Conservation (phyloP, 2,888 invertebrate genomes). For the Spodoptera exigua region DNA sequence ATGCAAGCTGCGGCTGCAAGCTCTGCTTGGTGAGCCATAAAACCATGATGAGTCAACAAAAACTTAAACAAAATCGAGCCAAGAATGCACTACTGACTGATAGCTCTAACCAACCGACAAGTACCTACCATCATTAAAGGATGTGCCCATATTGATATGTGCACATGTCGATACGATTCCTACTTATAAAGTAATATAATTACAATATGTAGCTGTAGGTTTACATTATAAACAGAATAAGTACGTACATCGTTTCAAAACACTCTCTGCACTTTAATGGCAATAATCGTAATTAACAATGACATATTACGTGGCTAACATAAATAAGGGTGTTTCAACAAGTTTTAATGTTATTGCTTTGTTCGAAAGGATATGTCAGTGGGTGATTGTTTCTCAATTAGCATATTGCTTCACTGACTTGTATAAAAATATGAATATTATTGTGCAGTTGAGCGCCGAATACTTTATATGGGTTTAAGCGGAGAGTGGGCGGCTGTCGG, state of each 20-base stretch:
- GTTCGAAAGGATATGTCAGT: conserved; percentile 57
- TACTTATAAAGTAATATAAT: conserved; percentile 16
- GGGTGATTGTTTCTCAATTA: conserved; percentile 76
- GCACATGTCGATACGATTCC: conserved; percentile 23
- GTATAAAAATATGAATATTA: conserved; percentile 85
- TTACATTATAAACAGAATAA: conserved; percentile 10
- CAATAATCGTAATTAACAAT: conserved; percentile 44
- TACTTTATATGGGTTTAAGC: conserved; percentile 86
- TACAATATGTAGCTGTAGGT: conserved; percentile 7
- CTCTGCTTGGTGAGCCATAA: conserved; percentile 8
- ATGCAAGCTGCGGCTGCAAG: conserved; percentile 3
- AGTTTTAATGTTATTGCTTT: conserved; percentile 40
- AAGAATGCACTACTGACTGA: conserved; percentile 32
- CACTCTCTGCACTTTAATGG: conserved; percentile 41
- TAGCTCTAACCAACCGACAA: conserved; percentile 4
- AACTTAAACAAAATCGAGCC: conserved; percentile 11
- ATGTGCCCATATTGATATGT: conserved; percentile 48
- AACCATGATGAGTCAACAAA: conserved; percentile 35
- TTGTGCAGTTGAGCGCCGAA: conserved; percentile 78
- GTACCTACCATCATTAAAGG: conserved; percentile 31
- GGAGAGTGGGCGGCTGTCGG: conserved; percentile 86
- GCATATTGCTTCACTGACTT: conserved; percentile 76
- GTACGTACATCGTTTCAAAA: conserved; percentile 34
- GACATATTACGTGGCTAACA: conserved; percentile 25
- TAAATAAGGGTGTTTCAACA: conserved; percentile 53